Percentiles rank a stretch among this genome's conserved stretches.
These are phyloP conservation scores for Coluber constrictor DNA, from an alignment of 2,797 vertebrate genomes.

Conservation along the genomic window DNA sequence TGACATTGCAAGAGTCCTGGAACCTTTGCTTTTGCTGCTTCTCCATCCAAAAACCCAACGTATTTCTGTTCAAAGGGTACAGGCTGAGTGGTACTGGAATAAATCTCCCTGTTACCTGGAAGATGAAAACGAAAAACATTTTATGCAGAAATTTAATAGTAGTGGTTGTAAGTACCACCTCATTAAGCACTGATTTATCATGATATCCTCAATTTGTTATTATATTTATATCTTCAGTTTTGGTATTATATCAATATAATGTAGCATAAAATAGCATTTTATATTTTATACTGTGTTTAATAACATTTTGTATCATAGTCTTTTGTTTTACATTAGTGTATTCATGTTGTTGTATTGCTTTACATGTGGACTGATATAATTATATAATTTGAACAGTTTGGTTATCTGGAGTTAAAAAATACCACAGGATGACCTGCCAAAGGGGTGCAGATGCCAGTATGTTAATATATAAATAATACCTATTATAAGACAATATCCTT, in stretches of 20 bases:
- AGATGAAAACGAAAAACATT: slow-evolving; percentile 78
- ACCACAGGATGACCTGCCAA: not conserved
- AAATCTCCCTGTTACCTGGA: slow-evolving; percentile 68
- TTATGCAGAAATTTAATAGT: slow-evolving; percentile 78
- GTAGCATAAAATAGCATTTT: not conserved
- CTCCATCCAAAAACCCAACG: slow-evolving; percentile 97
- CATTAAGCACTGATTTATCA: not conserved
- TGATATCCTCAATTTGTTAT: not conserved
- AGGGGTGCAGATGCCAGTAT: not conserved
- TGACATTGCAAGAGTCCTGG: slow-evolving; percentile 95
- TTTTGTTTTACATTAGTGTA: not conserved
- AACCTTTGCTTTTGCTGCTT: slow-evolving; percentile 90
- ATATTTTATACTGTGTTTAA: not conserved
- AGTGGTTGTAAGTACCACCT: slow-evolving; percentile 76
- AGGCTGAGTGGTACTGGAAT: slow-evolving; percentile 88
- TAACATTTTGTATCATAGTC: not conserved
- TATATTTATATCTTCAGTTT: not conserved
- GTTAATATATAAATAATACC: not conserved
- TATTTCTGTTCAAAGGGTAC: slow-evolving; percentile 94
- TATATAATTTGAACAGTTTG: not conserved
- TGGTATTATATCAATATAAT: not conserved
- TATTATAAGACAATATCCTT: not conserved
- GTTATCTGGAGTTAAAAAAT: not conserved
- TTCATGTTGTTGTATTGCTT: not conserved
- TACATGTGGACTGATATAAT: not conserved